Conservation (phyloP, 2,888 invertebrate genomes). For the Drosophila conformis region DNA sequence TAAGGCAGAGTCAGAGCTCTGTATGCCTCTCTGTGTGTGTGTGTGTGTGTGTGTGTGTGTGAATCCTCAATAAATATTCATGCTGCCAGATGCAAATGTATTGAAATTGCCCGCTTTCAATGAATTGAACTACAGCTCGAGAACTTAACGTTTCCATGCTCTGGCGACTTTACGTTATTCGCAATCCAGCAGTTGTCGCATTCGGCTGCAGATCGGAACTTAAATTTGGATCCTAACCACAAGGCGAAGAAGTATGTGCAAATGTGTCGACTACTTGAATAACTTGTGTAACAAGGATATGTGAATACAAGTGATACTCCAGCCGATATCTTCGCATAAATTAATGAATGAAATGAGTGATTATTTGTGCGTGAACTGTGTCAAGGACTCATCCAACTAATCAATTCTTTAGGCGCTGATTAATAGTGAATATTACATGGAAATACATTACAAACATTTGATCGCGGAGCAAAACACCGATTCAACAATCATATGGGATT, state of each 20-base stretch:
- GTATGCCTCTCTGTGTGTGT: conserved; percentile 20
- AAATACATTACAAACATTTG: neutral
- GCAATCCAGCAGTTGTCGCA: conserved; percentile 85
- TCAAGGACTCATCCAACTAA: conserved; percentile 18
- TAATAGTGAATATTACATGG: neutral
- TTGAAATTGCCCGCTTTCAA: conserved; percentile 65
- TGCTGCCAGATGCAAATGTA: conserved; percentile 75
- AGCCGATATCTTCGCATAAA: conserved; percentile 4
- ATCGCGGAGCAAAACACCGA: neutral
- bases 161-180: conserved; percentile 80
- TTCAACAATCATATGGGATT: neutral
- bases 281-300: conserved; percentile 30
- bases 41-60: conserved; percentile 46
- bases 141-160: conserved; percentile 69
- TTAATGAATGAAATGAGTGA: neutral
- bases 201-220: conserved; percentile 82
- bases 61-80: conserved; percentile 79
- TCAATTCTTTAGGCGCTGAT: neutral
- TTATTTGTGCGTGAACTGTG: conserved; percentile 12
- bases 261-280: neutral
- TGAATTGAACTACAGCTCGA: conserved; percentile 64
- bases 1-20: conserved; percentile 36
- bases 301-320: neutral
- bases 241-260: conserved; percentile 70
- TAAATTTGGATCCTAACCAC: conserved; percentile 50